A percentile compares a stretch with the other conserved stretches of the same genome.
Conservation (phyloP, 2,888 invertebrate genomes). For the Acronicta aceris region DNA sequence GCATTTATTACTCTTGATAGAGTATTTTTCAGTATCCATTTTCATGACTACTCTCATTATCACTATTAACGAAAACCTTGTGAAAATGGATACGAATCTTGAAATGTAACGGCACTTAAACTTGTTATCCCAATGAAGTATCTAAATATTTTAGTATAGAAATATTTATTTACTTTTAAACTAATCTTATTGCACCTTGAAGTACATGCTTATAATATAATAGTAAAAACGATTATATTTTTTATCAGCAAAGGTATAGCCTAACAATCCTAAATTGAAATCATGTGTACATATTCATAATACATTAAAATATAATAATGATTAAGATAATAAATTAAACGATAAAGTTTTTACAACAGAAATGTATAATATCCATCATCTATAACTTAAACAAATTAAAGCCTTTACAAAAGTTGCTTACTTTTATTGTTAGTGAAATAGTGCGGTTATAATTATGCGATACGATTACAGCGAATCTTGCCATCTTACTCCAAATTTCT, state of each 20-base stretch:
- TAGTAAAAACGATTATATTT: background rate
- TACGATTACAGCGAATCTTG: constrained; percentile 13
- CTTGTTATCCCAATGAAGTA: constrained; percentile 3
- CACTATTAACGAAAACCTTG: constrained; percentile 52
- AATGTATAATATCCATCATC: constrained; percentile 62
- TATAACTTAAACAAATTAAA: constrained; percentile 81
- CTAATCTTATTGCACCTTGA: constrained; percentile 12
- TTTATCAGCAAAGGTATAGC: background rate
- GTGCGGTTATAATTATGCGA: constrained; percentile 41
- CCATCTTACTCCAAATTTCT: constrained; percentile 18
- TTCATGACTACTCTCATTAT: constrained; percentile 61
- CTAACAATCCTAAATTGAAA: constrained; percentile 9
- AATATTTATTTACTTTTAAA: constrained; percentile 21
- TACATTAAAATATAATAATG: background rate
- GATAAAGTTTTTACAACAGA: constrained; percentile 45
- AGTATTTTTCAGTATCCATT: constrained; percentile 54
- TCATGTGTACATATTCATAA: constrained; percentile 16
- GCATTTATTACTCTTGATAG: constrained; percentile 56
- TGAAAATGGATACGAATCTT: constrained; percentile 59
- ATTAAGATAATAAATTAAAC: constrained; percentile 42
- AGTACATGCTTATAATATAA: constrained; percentile 14
- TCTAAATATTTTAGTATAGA: constrained; percentile 12
- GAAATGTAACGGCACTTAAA: constrained; percentile 4
- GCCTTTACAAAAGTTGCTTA: constrained; percentile 71
- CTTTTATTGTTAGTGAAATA: constrained; percentile 40